A percentile compares a stretch with the other conserved stretches of the same genome.
These are phyloP conservation scores for Coregonus clupeaformis DNA, from an alignment of 2,113 vertebrate genomes.

Conservation along the genomic window DNA sequence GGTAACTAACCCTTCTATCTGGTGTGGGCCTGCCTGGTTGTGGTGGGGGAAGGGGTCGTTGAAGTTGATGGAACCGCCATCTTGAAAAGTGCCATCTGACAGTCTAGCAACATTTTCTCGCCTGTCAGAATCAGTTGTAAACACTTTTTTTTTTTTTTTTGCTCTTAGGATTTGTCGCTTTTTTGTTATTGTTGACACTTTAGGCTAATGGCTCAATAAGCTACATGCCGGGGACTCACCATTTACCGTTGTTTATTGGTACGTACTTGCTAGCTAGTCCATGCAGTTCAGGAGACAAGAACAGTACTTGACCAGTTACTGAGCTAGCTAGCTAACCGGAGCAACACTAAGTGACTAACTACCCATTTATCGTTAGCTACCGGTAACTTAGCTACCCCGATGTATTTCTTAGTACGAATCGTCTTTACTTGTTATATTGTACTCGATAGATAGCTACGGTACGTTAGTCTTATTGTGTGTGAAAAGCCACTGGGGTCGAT, in stretches of 20 bases:
- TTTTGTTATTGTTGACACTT: constrained; percentile 11
- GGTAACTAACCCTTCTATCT: too few species aligned
- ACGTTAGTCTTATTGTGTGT: too few species aligned
- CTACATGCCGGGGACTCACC: constrained; percentile 64
- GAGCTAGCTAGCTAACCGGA: constrained; percentile 17
- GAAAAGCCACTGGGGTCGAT: too few species aligned
- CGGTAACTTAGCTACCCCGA: too few species aligned
- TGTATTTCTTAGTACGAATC: too few species aligned
- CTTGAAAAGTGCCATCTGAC: constrained; percentile 76
- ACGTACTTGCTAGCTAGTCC: constrained; percentile 58
- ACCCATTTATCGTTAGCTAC: too few species aligned
- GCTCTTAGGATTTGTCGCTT: not conserved
- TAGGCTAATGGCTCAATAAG: constrained; percentile 51
- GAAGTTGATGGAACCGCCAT: constrained; percentile 78
- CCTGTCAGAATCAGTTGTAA: constrained; percentile 72
- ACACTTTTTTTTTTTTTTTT: constrained; percentile 54
- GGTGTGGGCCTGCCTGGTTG: not conserved
- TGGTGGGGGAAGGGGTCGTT: constrained; percentile 75
- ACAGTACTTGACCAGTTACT: constrained; percentile 19
- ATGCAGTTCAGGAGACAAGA: constrained; percentile 54
- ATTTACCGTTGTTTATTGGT: constrained; percentile 69
- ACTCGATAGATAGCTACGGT: too few species aligned
- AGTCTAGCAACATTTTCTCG: constrained; percentile 69
- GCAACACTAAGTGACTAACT: too few species aligned
- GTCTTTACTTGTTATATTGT: too few species aligned